Percentiles rank a stretch among this genome's conserved stretches.
Evolutionary conservation across 2,888 invertebrate species (phyloP).

Genomic region (Axea sp.): DNA sequence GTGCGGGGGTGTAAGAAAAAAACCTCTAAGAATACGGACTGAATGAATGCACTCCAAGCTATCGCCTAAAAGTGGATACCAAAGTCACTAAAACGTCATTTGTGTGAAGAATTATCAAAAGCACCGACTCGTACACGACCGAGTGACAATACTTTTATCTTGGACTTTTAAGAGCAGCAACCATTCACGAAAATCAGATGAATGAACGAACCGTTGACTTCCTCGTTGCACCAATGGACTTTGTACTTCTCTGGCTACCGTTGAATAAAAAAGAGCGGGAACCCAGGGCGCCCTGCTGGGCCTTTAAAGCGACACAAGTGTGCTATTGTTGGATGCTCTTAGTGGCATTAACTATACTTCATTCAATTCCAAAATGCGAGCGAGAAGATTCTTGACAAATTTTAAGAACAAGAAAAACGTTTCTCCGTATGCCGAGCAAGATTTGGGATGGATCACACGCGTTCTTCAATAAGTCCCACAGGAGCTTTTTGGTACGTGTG

Average conservation of each 20-base stretch:
- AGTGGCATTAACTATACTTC: slow-evolving; percentile 78
- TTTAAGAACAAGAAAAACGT: slow-evolving; percentile 63
- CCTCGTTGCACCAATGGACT: slow-evolving; percentile 30
- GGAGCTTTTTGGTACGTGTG: slow-evolving; percentile 8
- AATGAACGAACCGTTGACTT: slow-evolving; percentile 50
- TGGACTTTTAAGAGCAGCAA: slow-evolving; percentile 48
- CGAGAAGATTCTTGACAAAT: slow-evolving; percentile 76
- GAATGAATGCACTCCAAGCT: slow-evolving; percentile 53
- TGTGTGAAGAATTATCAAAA: slow-evolving; percentile 68
- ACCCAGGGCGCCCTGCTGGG: slow-evolving; percentile 67
- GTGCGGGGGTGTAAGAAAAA: slow-evolving; percentile 4
- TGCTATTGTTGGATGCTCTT: slow-evolving; percentile 73
- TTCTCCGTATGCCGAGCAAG: neutral
- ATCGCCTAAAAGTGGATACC: slow-evolving; percentile 55
- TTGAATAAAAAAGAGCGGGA: slow-evolving; percentile 52
- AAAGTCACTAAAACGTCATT: slow-evolving; percentile 69
- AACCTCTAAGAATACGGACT: slow-evolving; percentile 7
- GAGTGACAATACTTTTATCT: slow-evolving; percentile 57
- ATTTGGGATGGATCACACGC: slow-evolving; percentile 23
- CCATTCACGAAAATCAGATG: slow-evolving; percentile 59
- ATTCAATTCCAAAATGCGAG: slow-evolving; percentile 72
- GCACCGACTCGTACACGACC: slow-evolving; percentile 59
- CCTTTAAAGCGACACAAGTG: slow-evolving; percentile 76
- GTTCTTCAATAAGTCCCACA: slow-evolving; percentile 6
- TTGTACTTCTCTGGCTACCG: slow-evolving; percentile 50